Evolutionary conservation across 2,888 invertebrate genomes (phyloP).

Genomic region (Chymomyza procnemis): DNA sequence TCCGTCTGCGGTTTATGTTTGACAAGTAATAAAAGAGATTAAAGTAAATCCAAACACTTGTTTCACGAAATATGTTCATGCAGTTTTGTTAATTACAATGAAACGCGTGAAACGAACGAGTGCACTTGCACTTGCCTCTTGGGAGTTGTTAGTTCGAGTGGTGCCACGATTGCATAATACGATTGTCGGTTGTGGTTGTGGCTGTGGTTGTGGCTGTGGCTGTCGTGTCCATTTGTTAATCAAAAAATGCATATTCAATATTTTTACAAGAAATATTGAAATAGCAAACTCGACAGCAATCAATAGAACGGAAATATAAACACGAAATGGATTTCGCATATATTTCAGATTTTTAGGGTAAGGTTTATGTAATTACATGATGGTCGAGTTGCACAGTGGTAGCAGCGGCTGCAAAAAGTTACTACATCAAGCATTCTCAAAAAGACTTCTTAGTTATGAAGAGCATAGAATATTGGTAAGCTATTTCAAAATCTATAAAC

Average conservation of each 20-base stretch:
- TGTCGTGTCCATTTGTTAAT: slow-evolving; percentile 57
- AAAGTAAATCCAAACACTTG: slow-evolving; percentile 60
- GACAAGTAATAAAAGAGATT: slow-evolving; percentile 66
- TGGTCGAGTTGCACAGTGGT: neutral
- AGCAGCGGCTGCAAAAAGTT: neutral
- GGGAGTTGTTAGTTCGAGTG: neutral
- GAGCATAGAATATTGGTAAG: no score
- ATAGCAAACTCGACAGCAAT: slow-evolving; percentile 48
- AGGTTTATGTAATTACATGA: slow-evolving; percentile 47
- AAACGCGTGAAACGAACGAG: neutral
- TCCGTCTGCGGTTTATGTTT: slow-evolving; percentile 53
- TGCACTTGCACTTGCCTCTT: neutral
- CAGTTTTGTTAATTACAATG: slow-evolving; percentile 36
- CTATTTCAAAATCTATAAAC: no score
- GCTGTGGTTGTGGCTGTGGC: neutral
- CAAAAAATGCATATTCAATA: slow-evolving; percentile 34
- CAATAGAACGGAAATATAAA: slow-evolving; percentile 56
- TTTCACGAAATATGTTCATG: slow-evolving; percentile 16
- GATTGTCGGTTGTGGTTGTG: neutral
- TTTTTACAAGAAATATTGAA: neutral
- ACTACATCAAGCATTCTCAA: no score
- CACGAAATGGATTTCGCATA: neutral
- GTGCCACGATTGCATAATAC: neutral
- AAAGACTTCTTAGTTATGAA: no score
- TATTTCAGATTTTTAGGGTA: neutral